Conservation (phyloP, 2,797 vertebrate species). For the Parotocinclus haroldoi region DNA sequence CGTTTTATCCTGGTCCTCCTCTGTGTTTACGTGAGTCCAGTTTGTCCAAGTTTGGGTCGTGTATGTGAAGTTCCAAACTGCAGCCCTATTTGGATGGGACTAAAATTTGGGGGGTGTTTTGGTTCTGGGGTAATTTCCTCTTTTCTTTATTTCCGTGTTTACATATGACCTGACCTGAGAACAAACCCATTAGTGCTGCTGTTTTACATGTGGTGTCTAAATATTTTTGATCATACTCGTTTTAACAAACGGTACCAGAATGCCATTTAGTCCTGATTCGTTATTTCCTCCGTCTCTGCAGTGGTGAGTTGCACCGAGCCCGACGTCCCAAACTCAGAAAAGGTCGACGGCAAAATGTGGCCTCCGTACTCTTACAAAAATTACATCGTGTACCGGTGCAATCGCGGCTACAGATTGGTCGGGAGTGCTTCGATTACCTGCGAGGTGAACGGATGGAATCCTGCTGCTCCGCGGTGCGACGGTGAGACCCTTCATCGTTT, state of each 20-base stretch:
- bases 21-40: slow-evolving; percentile 30
- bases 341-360: rapidly evolving
- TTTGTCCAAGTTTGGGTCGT: no score
- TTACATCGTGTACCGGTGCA: slow-evolving; percentile 32
- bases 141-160: no score
- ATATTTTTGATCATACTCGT: not conserved
- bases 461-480: slow-evolving; percentile 41
- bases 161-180: no score
- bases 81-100: no score
- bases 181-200: no score
- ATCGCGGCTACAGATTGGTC: rapidly evolving
- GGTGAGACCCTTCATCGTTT: slow-evolving; percentile 41
- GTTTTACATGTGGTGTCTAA: no score
- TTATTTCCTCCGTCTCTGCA: slow-evolving; percentile 23
- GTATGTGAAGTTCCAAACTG: no score
- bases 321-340: rapidly evolving
- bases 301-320: slow-evolving; percentile 23
- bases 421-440: not conserved
- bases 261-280: no score
- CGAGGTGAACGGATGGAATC: slow-evolving; percentile 40
- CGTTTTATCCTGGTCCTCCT: slow-evolving; percentile 23
- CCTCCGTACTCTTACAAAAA: slow-evolving; percentile 6
- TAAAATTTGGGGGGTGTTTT: no score
- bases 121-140: no score
- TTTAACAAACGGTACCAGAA: no score